A percentile compares a stretch with the other conserved stretches of the same genome.
Conservation (phyloP, 2,113 vertebrate genomes). For the Paratilapia polleni region DNA sequence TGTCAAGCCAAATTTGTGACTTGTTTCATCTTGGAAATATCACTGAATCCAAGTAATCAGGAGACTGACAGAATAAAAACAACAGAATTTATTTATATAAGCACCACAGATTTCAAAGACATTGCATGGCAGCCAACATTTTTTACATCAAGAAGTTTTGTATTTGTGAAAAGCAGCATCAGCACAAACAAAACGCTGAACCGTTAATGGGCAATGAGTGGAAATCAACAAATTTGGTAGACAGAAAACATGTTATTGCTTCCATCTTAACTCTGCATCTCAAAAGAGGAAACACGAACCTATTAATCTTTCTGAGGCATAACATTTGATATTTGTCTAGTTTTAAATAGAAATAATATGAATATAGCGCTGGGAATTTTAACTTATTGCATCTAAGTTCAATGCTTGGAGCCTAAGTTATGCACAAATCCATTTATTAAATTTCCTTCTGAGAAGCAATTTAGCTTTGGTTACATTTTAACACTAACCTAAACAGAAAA, state of each 20-base stretch:
- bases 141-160: conserved; percentile 53
- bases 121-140: conserved; percentile 47
- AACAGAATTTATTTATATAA: conserved; percentile 73
- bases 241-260: conserved; percentile 14
- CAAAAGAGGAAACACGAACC: neutral
- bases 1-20: conserved; percentile 72
- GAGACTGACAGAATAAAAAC: conserved; percentile 74
- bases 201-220: conserved; percentile 52
- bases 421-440: neutral
- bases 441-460: conserved; percentile 8
- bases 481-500: conserved; percentile 10
- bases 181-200: conserved; percentile 52
- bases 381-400: too few species aligned
- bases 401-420: neutral
- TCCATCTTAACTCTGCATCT: neutral
- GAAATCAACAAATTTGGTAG: conserved; percentile 13
- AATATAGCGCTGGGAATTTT: too few species aligned
- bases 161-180: conserved; percentile 63
- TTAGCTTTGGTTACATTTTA: conserved; percentile 40
- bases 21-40: conserved; percentile 78
- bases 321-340: conserved; percentile 9
- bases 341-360: too few species aligned
- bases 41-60: conserved; percentile 72
- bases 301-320: neutral
- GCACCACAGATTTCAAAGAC: conserved; percentile 67